phyloP scores from a whole-genome alignment of 1,140 invertebrate species.

The Saccostrea cuccullata region DNA sequence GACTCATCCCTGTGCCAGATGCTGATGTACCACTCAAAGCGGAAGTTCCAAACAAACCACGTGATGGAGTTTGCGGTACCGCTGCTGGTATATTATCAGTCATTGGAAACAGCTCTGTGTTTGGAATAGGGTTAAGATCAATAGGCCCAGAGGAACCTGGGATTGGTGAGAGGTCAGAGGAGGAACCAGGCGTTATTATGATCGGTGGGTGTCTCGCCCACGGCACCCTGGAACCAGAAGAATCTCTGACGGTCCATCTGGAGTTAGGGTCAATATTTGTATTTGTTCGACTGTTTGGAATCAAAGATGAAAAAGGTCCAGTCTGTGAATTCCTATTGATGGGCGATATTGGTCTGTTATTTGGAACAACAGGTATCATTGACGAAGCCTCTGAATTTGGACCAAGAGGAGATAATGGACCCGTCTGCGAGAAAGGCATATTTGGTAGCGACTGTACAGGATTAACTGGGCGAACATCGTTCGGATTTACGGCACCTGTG shows the following conservation, averaged over 20 bases:
- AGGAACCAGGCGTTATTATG: neutral
- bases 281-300: neutral
- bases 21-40: neutral
- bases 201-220: neutral
- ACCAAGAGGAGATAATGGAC: neutral
- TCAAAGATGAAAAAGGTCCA: neutral
- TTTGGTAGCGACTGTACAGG: neutral
- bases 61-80: neutral
- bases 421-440: neutral
- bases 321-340: neutral
- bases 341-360: neutral
- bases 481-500: slow-evolving; percentile 13
- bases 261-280: neutral
- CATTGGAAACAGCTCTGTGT: neutral
- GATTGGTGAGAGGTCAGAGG: neutral
- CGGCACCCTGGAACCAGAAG: neutral
- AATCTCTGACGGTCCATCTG: neutral
- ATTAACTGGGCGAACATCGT: neutral
- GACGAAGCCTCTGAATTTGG: neutral
- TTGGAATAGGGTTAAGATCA: neutral
- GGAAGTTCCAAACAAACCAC: neutral
- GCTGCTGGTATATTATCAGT: neutral
- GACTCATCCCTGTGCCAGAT: neutral
- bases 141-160: neutral
- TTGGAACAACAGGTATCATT: neutral